Evolutionary conservation across 2,888 invertebrate genomes (phyloP).

Genomic region (Isoperla grammatica): DNA sequence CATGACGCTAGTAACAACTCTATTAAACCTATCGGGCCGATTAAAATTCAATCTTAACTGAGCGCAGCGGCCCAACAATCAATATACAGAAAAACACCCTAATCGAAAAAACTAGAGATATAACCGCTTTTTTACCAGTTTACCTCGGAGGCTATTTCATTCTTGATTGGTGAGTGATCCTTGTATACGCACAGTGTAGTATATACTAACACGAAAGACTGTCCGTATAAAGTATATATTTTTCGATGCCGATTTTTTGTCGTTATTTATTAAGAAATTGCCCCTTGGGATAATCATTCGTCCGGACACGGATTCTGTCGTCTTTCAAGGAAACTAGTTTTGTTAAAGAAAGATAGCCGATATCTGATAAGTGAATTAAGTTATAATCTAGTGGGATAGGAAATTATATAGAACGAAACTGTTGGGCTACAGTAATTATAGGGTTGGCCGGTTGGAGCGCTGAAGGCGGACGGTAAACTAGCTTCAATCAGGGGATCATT

Average conservation of each 20-base stretch:
- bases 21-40: too few species aligned
- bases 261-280: conserved; percentile 6
- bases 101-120: too few species aligned
- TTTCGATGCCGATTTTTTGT: conserved; percentile 2
- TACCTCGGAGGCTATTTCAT: too few species aligned
- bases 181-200: too few species aligned
- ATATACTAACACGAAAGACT: too few species aligned
- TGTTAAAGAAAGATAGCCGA: not conserved
- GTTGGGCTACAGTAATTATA: conserved; percentile 21
- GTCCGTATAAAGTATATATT: conserved; percentile 1
- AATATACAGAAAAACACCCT: too few species aligned
- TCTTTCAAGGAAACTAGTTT: not conserved
- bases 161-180: too few species aligned
- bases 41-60: too few species aligned
- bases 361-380: conserved; percentile 29
- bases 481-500: conserved; percentile 2
- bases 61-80: too few species aligned
- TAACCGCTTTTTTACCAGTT: too few species aligned
- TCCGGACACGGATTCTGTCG: not conserved
- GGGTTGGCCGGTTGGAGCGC: conserved; percentile 13
- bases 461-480: conserved; percentile 6
- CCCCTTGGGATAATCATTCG: not conserved
- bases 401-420: conserved; percentile 22
- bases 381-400: conserved; percentile 22
- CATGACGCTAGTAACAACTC: too few species aligned